These are phyloP conservation scores for Drosophila murphyi DNA, from an alignment of 1,140 invertebrate species.

Conservation along the genomic window DNA sequence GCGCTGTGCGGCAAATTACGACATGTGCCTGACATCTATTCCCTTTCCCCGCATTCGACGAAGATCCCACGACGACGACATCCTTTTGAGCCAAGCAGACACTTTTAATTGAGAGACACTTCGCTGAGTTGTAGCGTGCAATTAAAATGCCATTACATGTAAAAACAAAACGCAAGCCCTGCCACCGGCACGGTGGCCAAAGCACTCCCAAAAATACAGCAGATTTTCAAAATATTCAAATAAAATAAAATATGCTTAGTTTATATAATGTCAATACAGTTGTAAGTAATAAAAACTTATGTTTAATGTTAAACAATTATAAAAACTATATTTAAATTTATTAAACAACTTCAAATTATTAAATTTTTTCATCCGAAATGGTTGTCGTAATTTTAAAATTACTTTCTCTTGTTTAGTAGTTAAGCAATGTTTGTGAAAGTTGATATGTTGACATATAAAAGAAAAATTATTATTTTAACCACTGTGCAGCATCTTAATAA, in stretches of 20 bases:
- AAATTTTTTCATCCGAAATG: too few relatives aligned
- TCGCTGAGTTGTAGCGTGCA: slow-evolving; percentile 70
- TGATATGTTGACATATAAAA: too few relatives aligned
- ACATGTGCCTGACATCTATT: slow-evolving; percentile 70
- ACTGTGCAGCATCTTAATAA: slow-evolving; percentile 33
- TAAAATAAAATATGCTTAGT: background rate
- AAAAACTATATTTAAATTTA: background rate
- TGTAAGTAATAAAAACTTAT: too few relatives aligned
- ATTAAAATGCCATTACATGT: slow-evolving; percentile 80
- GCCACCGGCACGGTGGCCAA: slow-evolving; percentile 22
- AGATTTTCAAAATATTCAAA: background rate
- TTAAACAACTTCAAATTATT: background rate
- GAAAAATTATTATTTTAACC: background rate
- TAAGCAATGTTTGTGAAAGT: too few relatives aligned
- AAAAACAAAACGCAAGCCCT: slow-evolving; percentile 52
- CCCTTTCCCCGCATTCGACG: slow-evolving; percentile 20
- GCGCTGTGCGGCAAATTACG: slow-evolving; percentile 63
- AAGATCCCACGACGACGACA: slow-evolving; percentile 35
- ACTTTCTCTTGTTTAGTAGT: too few relatives aligned
- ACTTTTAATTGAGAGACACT: slow-evolving; percentile 82
- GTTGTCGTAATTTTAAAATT: too few relatives aligned
- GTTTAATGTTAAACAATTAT: too few relatives aligned
- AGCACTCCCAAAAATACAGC: background rate
- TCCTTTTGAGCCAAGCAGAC: slow-evolving; percentile 73
- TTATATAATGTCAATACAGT: background rate